Evolutionary conservation across 1,140 invertebrate species (phyloP).

Genomic region (Achatina immaculata): DNA sequence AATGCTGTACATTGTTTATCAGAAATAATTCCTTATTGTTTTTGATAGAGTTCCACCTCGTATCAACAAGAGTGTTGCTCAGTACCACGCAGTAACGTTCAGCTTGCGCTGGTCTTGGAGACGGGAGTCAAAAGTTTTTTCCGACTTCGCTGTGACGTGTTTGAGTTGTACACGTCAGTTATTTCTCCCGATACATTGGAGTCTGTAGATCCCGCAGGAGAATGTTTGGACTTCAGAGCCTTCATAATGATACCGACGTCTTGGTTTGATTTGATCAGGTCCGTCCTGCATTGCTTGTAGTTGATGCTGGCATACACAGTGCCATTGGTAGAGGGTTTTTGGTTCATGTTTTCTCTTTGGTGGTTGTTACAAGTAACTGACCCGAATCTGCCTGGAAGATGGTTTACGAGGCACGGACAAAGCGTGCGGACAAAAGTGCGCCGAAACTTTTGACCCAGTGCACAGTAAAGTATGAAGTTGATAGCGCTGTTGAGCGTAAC

Average conservation of each 20-base stretch:
- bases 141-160: constrained; percentile 25
- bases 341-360: constrained; percentile 22
- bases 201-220: constrained; percentile 21
- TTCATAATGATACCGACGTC: constrained; percentile 25
- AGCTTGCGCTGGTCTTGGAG: constrained; percentile 1
- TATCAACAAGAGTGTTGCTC: no score
- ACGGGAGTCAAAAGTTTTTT: background rate
- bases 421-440: constrained; percentile 89
- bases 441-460: constrained; percentile 96
- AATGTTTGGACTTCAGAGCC: constrained; percentile 12
- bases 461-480: constrained; percentile 97
- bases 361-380: constrained; percentile 51
- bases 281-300: constrained; percentile 30
- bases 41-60: no score
- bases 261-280: background rate
- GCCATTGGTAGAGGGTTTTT: constrained; percentile 33
- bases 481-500: constrained; percentile 97
- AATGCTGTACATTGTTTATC: no score
- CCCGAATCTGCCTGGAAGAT: constrained; percentile 53
- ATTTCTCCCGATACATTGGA: constrained; percentile 25
- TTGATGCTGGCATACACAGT: constrained; percentile 32
- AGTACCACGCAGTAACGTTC: no score
- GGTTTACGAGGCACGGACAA: constrained; percentile 72
- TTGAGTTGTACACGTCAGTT: background rate
- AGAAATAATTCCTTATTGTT: no score